Base-by-base conservation (phyloP, 2,888 invertebrate species). In the Baccha elongata region DNA sequence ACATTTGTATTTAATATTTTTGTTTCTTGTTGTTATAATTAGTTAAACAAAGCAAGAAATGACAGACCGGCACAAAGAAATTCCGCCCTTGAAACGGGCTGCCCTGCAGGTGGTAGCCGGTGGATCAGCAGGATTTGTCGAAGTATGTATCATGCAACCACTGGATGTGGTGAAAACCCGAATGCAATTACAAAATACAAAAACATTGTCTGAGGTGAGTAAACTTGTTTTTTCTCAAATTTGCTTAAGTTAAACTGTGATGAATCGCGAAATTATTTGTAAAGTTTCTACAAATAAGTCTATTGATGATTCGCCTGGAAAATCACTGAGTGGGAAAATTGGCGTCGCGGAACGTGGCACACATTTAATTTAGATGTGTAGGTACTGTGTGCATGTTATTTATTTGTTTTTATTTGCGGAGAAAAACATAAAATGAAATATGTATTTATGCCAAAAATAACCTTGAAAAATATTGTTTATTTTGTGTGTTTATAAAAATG, bases 111-210 rank as follows among this genome's bases (percentile, higher is more conserved):
- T 90, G 60, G 68, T 88, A 15, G 95, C 98, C 81, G 98, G 98
- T 80, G 98, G 98, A 68, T 96, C 96, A 85, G 98, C 98, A 87
- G 97, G 96, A 89, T 97, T 98, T 91, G 94, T 98, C 55, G 98
- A 98, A 93, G 97, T 98, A 80, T 97, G 96, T 89, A 94, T 98
- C 62, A 98, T 98, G 98, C 98, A 98, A 91, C 98, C 98, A 0
- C 91, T 98, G 89, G 98, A 98, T 91, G 92, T 98, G 76, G 94
- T 98, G 2, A 98, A 98, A 91, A 98, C 98, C 1, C 93, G 98
- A 86, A 93, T 96, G 86, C 97, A 97, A 91, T 91, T 97, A 55
- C 96, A 96, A 90, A 91, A 90, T 68, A 91, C 91, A 85, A 69
- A 69, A 13, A 58, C 74, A 26, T 17, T 48, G 7, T 50, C 80